Percentiles rank a stretch among this genome's conserved stretches.
Conservation (phyloP, 2,797 vertebrate species). For the Hybognathus amarus region DNA sequence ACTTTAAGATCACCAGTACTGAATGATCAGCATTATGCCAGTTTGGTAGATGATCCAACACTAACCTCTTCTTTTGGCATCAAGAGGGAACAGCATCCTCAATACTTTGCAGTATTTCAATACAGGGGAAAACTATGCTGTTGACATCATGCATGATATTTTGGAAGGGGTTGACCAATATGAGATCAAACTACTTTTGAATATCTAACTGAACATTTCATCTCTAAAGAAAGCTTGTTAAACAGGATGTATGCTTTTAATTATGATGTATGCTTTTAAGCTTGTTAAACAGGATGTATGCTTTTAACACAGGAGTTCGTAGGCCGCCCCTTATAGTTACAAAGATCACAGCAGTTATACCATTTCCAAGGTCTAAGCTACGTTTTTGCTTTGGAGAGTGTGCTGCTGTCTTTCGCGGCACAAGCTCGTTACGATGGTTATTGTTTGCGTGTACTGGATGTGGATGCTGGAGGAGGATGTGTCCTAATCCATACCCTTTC, state of each 20-base stretch:
- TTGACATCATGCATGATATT: conserved; percentile 10
- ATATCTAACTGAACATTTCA: conserved; percentile 36
- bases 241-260: conserved; percentile 41
- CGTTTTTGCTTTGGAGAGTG: no score
- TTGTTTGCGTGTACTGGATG: no score
- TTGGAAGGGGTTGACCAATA: conserved; percentile 47
- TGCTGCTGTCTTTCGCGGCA: no score
- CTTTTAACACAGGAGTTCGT: no score
- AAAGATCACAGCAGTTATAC: no score
- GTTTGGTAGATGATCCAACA: conserved; percentile 10
- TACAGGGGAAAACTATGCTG: background rate
- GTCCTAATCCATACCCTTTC: no score
- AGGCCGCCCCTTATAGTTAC: no score
- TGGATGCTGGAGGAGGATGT: no score
- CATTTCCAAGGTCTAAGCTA: no score
- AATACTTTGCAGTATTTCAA: conserved; percentile 34
- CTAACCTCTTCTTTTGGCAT: conserved; percentile 21
- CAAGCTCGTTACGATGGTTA: no score
- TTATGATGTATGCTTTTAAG: no score
- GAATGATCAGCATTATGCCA: conserved; percentile 10
- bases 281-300: no score
- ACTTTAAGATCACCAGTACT: background rate
- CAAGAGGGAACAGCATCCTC: conserved; percentile 18
- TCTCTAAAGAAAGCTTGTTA: conserved; percentile 24
- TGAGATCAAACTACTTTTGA: background rate